Percentiles rank a stretch among this genome's conserved stretches.
phyloP scores from a whole-genome alignment of 2,797 vertebrate genomes.

The Busarellus nigricollis region DNA sequence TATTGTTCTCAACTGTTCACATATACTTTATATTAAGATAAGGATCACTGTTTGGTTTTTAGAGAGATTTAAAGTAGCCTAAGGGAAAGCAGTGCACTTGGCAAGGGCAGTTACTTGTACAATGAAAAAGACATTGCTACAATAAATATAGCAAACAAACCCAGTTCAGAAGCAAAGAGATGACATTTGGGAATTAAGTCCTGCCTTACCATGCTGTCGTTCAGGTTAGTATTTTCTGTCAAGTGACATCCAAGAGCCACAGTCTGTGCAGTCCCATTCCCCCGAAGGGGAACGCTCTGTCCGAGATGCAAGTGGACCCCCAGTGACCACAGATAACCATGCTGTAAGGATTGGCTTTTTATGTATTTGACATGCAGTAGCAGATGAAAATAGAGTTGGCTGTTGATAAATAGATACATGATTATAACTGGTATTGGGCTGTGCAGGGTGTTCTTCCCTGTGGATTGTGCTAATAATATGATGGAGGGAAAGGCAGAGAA shows the following conservation, averaged over 20 bases:
- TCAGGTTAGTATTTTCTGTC: background rate
- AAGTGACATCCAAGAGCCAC: background rate
- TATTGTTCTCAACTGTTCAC: background rate
- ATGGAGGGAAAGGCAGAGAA: background rate
- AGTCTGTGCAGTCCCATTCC: too few relatives aligned
- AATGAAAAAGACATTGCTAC: background rate
- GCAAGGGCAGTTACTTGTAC: background rate
- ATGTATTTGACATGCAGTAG: background rate
- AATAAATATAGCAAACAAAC: constrained; percentile 29
- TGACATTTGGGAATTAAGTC: background rate
- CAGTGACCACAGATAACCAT: background rate
- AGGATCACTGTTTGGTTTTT: constrained; percentile 8
- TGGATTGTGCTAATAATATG: background rate
- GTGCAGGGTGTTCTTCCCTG: background rate
- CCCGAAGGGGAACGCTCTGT: background rate
- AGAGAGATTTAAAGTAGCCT: constrained; percentile 47
- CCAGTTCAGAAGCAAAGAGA: background rate
- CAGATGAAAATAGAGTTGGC: background rate
- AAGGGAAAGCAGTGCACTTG: background rate
- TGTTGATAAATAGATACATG: background rate
- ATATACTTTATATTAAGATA: constrained; percentile 26
- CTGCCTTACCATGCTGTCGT: background rate
- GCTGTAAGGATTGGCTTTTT: background rate
- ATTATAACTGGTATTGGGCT: background rate
- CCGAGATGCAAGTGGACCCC: background rate